Percentiles rank a stretch among this genome's conserved stretches.
phyloP scores from a whole-genome alignment of 2,113 vertebrate species.

The Scatophagus argus region DNA sequence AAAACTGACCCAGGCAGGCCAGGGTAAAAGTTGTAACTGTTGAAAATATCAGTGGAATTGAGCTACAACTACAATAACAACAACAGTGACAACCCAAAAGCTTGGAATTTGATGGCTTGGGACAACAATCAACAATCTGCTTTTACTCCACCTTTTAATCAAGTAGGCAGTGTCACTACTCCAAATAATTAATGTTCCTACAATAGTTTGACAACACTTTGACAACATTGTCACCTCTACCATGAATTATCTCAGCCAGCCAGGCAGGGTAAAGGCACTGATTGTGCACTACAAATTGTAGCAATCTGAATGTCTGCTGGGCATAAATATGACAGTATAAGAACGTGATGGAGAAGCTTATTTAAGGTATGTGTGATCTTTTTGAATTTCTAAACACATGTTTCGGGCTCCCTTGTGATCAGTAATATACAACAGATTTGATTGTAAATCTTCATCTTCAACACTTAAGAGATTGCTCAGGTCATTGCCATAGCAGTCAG shows the following conservation, averaged over 20 bases:
- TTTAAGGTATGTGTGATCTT: neutral
- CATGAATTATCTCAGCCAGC: neutral
- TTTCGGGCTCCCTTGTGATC: slow-evolving; percentile 14
- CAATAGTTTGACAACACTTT: neutral
- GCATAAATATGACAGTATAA: neutral
- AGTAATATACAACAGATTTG: slow-evolving; percentile 34
- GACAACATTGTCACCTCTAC: neutral
- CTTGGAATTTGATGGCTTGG: too few species aligned
- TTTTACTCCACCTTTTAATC: too few species aligned
- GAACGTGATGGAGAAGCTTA: neutral
- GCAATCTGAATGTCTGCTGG: neutral
- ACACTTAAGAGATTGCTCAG: neutral
- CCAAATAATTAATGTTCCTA: too few species aligned
- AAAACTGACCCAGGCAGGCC: too few species aligned
- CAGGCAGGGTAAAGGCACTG: too few species aligned
- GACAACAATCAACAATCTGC: too few species aligned
- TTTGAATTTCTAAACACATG: slow-evolving; percentile 16
- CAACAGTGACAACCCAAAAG: too few species aligned
- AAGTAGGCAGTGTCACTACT: too few species aligned
- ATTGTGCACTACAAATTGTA: neutral
- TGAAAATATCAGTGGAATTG: too few species aligned
- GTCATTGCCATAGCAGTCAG: slow-evolving; percentile 16
- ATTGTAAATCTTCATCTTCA: slow-evolving; percentile 25
- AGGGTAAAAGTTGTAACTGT: too few species aligned
- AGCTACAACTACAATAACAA: too few species aligned